These are phyloP conservation scores for Drosophila yooni DNA, from an alignment of 2,888 invertebrate species.

Conservation along the genomic window DNA sequence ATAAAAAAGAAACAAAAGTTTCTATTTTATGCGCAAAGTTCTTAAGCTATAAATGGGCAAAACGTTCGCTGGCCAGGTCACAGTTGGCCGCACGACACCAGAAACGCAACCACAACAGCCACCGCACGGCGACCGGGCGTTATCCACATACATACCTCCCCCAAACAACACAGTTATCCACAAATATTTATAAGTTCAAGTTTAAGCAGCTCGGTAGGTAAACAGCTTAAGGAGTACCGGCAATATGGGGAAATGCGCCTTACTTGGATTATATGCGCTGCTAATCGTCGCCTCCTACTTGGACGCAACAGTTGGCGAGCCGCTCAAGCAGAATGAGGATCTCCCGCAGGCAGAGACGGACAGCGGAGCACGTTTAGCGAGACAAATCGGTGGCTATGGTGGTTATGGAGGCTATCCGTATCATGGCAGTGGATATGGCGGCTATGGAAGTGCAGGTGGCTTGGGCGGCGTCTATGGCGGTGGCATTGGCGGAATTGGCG, in stretches of 20 bases:
- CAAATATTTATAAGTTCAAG: slow-evolving; percentile 26
- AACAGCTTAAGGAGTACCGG: slow-evolving; percentile 56
- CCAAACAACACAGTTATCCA: slow-evolving; percentile 10
- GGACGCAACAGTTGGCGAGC: slow-evolving; percentile 72
- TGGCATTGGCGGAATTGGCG: background rate
- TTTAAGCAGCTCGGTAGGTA: slow-evolving; percentile 41
- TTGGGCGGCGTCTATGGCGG: slow-evolving; percentile 32
- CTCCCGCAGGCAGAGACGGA: slow-evolving; percentile 6
- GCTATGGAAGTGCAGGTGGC: slow-evolving; percentile 1
- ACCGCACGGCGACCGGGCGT: slow-evolving; percentile 7
- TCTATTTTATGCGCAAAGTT: slow-evolving; percentile 79
- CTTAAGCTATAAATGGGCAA: slow-evolving; percentile 75
- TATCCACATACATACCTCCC: background rate
- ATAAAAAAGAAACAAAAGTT: slow-evolving; percentile 69
- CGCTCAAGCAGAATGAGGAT: slow-evolving; percentile 38
- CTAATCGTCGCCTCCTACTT: slow-evolving; percentile 60
- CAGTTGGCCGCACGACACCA: slow-evolving; percentile 57
- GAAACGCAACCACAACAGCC: slow-evolving; percentile 20
- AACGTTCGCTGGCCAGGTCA: slow-evolving; percentile 61
- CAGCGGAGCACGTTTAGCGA: slow-evolving; percentile 42
- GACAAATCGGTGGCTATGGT: slow-evolving; percentile 55
- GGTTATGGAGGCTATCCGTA: slow-evolving; percentile 4
- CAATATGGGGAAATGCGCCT: slow-evolving; percentile 66
- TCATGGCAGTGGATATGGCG: slow-evolving; percentile 4
- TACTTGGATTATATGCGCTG: slow-evolving; percentile 76